A percentile compares a stretch with the other conserved stretches of the same genome.
Evolutionary conservation across 2,797 vertebrate species (phyloP).

Genomic region (Triplophysa yarkandensis): DNA sequence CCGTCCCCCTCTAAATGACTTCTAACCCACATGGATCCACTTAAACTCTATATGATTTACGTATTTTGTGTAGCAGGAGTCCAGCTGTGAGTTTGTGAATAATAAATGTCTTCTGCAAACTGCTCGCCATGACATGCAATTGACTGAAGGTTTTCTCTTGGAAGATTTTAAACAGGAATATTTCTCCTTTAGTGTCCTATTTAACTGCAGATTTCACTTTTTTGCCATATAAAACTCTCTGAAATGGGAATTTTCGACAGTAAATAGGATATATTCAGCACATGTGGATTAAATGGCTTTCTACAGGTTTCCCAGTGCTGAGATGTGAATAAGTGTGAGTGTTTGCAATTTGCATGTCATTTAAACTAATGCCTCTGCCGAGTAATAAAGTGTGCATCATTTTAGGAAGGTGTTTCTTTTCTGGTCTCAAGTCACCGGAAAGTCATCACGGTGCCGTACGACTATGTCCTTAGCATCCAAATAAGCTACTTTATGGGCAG

Average conservation of each 20-base stretch:
- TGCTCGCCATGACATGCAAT: background rate
- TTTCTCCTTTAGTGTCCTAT: slow-evolving; percentile 10
- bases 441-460: slow-evolving; percentile 3
- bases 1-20: slow-evolving; percentile 14
- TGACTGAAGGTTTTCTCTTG: slow-evolving; percentile 9
- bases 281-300: slow-evolving; percentile 7
- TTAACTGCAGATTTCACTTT: slow-evolving; percentile 4
- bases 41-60: slow-evolving; percentile 43
- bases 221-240: background rate
- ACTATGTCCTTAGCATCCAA: slow-evolving; percentile 9
- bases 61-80: slow-evolving; percentile 20
- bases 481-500: slow-evolving; percentile 25
- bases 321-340: slow-evolving; percentile 36
- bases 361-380: slow-evolving; percentile 35
- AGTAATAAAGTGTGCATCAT: slow-evolving; percentile 27
- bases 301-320: slow-evolving; percentile 2
- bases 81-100: slow-evolving; percentile 23
- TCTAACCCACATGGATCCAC: slow-evolving; percentile 41
- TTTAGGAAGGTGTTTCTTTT: slow-evolving; percentile 16
- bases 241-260: background rate
- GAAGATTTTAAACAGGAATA: slow-evolving; percentile 9
- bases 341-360: slow-evolving; percentile 46
- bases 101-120: slow-evolving; percentile 28
- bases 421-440: slow-evolving; percentile 24
- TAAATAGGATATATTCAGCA: slow-evolving; percentile 39